A percentile compares a stretch with the other conserved stretches of the same genome.
Evolutionary conservation across 2,113 vertebrate species (phyloP).

Genomic region (Todiramphus saurophagus): DNA sequence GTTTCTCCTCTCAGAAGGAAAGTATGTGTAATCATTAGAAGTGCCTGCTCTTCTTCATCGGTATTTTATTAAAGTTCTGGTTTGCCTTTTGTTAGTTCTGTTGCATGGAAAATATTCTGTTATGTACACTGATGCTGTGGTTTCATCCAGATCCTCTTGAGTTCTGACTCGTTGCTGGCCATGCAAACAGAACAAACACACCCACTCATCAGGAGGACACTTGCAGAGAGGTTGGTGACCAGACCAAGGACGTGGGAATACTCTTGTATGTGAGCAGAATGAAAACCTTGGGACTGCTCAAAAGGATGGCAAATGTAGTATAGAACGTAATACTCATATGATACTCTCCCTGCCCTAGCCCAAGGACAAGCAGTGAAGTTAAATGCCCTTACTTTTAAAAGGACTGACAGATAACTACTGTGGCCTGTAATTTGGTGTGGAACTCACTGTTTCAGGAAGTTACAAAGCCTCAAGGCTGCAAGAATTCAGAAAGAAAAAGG

Average conservation of each 20-base stretch:
- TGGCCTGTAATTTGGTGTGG: background rate
- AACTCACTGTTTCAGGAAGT: background rate
- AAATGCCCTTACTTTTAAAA: background rate
- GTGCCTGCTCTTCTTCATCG: constrained; percentile 19
- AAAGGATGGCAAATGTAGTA: background rate
- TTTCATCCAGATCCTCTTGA: background rate
- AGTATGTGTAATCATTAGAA: constrained; percentile 45
- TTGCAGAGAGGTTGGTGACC: background rate
- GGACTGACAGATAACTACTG: background rate
- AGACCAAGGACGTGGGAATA: background rate
- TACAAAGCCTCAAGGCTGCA: background rate
- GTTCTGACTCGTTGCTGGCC: background rate
- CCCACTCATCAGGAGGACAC: background rate
- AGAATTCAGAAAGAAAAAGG: background rate
- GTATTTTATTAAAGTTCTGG: constrained; percentile 52
- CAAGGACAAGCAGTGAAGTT: background rate
- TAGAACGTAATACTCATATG: background rate
- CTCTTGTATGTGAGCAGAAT: background rate
- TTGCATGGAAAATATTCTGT: constrained; percentile 47
- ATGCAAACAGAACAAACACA: background rate
- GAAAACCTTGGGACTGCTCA: background rate
- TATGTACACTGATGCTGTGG: background rate
- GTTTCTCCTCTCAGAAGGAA: constrained; percentile 20
- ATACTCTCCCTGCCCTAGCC: background rate
- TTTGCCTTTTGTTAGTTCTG: constrained; percentile 43